phyloP scores from a whole-genome alignment of 2,797 vertebrate species.

The Loriculus beryllinus region DNA sequence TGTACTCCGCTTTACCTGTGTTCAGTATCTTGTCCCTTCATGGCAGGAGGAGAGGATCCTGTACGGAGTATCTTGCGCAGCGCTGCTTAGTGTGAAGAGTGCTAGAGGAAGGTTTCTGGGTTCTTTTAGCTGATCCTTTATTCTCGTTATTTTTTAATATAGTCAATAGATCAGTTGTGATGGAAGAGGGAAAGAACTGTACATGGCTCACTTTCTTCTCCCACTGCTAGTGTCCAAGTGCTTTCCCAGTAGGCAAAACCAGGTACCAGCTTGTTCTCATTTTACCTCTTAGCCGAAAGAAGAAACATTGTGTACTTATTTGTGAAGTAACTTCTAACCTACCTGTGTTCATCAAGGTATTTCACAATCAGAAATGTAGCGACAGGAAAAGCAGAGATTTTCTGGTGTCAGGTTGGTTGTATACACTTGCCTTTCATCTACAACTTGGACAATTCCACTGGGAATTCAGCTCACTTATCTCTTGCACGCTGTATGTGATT shows the following conservation, averaged over 20 bases:
- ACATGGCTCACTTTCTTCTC: background rate
- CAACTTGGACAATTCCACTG: background rate
- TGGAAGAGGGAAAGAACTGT: background rate
- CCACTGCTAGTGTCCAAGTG: background rate
- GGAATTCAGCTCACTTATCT: background rate
- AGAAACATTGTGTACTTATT: background rate
- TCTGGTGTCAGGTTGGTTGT: background rate
- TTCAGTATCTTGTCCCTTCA: rapidly evolving
- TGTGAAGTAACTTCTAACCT: background rate
- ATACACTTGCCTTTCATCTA: background rate
- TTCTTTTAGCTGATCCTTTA: background rate
- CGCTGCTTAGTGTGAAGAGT: background rate
- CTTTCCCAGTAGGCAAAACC: background rate
- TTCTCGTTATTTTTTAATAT: background rate
- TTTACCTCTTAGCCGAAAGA: background rate
- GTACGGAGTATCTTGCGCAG: background rate
- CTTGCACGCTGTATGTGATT: background rate
- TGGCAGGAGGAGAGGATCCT: background rate
- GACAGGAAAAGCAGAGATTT: background rate
- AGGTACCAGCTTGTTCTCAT: background rate
- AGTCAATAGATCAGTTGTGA: background rate
- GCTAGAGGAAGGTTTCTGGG: background rate
- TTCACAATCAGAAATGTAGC: background rate
- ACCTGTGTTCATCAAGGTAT: background rate
- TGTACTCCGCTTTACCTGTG: background rate